Evolutionary conservation across 92 coral and sea anemone genomes (phyloP), one percentile per base, ranked within the genome.

Genomic region (Phenganax subtilis): DNA sequence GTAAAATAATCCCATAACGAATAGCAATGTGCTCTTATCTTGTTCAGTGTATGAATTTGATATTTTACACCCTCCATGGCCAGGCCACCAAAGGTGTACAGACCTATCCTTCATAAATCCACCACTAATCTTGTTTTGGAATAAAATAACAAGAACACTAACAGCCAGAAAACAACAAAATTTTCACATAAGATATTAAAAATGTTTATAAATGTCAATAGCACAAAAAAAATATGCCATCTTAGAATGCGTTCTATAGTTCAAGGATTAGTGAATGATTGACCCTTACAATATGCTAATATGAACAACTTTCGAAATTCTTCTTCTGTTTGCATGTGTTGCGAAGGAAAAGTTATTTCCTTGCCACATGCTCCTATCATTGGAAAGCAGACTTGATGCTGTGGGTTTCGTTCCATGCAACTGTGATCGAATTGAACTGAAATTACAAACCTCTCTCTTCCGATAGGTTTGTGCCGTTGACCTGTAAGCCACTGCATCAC

Each of bases 401-500:
- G 20, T 57, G 88, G 85, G 83, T 80, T 85, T 53, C 68, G 85
- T 55, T 70, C 15, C 80, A 80, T 25, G 56, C 88, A 85, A 29
- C 73, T 85, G 52, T 85, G 88, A 62, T 85, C 75, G 80, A 78
- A 85, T 17, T 66, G 76, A 65, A 72, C 85, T 14, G 81, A 55
- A 10, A 85, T 54, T 8, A 57, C 64, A 30, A 85, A 51, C 47
- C 56, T 9, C 57, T 85, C 73, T 0, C 80, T 79, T 70, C 81
- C 56, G 55, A 85, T 67, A 28, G 88, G 88, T n/a, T 71, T 58
- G 81, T 85, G 81, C 75, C 85, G 30, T 62, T 85, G 88, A 57
- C 81, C 88, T 11, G 81, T 85, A 55, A 85, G 84, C 88, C 88
- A 85, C 51, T 77, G 78, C 25, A 85, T 69, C 11, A 73, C 75